Evolutionary conservation across 35 echinoderm and acorn worm species (phyloP), one percentile per base, ranked within the genome.

Genomic region (Ophiothrix spiculata): DNA sequence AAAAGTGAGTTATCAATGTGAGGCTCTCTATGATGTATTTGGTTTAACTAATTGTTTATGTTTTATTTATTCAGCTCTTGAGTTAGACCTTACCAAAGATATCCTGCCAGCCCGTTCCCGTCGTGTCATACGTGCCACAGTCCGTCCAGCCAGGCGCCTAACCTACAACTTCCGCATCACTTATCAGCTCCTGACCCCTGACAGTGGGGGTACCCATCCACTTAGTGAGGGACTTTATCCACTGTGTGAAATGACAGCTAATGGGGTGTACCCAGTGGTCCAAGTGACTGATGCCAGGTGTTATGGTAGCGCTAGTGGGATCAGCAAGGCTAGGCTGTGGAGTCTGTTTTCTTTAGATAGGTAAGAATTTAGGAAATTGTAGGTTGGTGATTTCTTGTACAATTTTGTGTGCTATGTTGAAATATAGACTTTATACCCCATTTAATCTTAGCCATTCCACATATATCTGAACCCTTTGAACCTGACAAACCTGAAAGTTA

Each of bases 301-400:
- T 74, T 99, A 93, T 78, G 96, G 96, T 1, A 99, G 96, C 69
- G 96, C 96, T 15, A 91, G 92, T 64, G 96, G 96, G 31, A 88
- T 99, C 74, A 99, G 96, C 63, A 99, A 99, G 80, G 92, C 92
- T 15, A 94, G 96, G 33, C 86, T 99, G 21, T 99, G 96, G 96
- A 94, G 87, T 80, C 83, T 99, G 34, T 94, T 99, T 32, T 99
- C 96, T 0, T 83, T 99, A 33, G 96, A 99, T 75, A 94, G 79
- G 96, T 99, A 64, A 86, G 91, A n/a, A n/a, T n/a, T n/a, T n/a
- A n/a, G n/a, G n/a, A n/a, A n/a, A n/a, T n/a, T n/a, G n/a, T n/a
- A n/a, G n/a, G n/a, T n/a, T n/a, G n/a, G n/a, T n/a, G n/a, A n/a
- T n/a, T n/a, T n/a, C n/a, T n/a, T n/a, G n/a, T n/a, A n/a, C n/a